A percentile compares a stretch with the other conserved stretches of the same genome.
Conservation (phyloP, 2,888 invertebrate species). For the Hyles lineata region DNA sequence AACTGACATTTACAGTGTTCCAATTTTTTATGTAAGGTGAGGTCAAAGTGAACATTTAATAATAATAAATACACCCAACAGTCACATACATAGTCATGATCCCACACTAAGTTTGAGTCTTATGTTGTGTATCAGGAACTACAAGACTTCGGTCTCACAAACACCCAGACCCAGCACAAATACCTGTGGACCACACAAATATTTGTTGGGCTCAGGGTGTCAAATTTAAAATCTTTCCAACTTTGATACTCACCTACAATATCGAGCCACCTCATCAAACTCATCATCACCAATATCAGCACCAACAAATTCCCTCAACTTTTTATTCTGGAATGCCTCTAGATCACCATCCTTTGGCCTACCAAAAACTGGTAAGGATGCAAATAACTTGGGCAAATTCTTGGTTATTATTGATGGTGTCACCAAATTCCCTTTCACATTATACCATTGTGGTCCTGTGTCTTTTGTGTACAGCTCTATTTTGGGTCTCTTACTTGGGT, state of each 20-base stretch:
- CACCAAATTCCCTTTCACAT: conserved; percentile 54
- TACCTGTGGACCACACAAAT: too few species aligned
- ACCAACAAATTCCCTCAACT: conserved; percentile 67
- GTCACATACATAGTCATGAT: too few species aligned
- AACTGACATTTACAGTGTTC: too few species aligned
- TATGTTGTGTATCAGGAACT: too few species aligned
- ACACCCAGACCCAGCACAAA: too few species aligned
- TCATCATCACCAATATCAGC: conserved; percentile 66
- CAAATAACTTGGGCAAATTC: conserved; percentile 63
- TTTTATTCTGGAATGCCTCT: conserved; percentile 52
- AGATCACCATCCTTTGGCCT: conserved; percentile 50
- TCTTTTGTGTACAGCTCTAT: conserved; percentile 54
- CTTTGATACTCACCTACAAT: conserved; percentile 71
- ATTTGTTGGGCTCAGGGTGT: too few species aligned
- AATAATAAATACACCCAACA: too few species aligned
- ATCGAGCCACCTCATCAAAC: conserved; percentile 66
- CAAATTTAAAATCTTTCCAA: background rate
- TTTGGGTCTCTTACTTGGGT: conserved; percentile 35
- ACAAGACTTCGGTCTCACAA: too few species aligned
- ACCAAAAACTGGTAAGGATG: conserved; percentile 64
- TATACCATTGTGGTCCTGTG: conserved; percentile 59
- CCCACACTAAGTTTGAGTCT: too few species aligned
- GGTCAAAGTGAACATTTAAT: background rate
- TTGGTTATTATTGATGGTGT: conserved; percentile 61
- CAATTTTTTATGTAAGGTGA: too few species aligned